These are phyloP conservation scores for Pleuronectes platessa DNA, from an alignment of 2,113 vertebrate species.

Conservation along the genomic window DNA sequence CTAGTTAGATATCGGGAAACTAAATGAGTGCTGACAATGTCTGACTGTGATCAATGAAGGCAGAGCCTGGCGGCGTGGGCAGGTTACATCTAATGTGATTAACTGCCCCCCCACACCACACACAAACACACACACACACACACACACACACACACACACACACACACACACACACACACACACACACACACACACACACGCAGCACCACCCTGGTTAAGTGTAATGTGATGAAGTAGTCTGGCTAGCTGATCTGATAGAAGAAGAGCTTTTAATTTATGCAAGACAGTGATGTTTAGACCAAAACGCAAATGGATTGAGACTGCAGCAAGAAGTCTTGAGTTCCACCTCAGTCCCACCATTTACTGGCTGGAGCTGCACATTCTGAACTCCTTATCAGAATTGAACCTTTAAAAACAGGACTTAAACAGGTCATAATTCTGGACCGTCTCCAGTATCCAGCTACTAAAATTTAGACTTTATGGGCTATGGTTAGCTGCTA, in stretches of 20 bases:
- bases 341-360: neutral
- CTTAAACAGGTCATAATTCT: neutral
- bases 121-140: neutral
- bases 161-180: slow-evolving; percentile 21
- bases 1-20: slow-evolving; percentile 10
- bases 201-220: slow-evolving; percentile 28
- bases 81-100: slow-evolving; percentile 60
- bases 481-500: no score
- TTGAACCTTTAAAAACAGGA: neutral
- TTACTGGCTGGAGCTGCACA: neutral
- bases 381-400: neutral
- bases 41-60: slow-evolving; percentile 56
- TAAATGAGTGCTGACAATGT: slow-evolving; percentile 58
- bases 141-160: slow-evolving; percentile 17
- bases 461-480: no score
- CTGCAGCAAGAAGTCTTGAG: slow-evolving; percentile 3
- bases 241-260: slow-evolving; percentile 27
- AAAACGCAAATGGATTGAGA: slow-evolving; percentile 33
- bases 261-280: slow-evolving; percentile 49
- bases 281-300: slow-evolving; percentile 28
- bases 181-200: slow-evolving; percentile 23
- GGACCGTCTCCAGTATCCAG: neutral
- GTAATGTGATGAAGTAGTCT: slow-evolving; percentile 56
- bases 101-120: neutral
- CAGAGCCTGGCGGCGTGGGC: slow-evolving; percentile 33